Conservation (phyloP, 2,797 vertebrate genomes). For the Acanthurus lineatus region DNA sequence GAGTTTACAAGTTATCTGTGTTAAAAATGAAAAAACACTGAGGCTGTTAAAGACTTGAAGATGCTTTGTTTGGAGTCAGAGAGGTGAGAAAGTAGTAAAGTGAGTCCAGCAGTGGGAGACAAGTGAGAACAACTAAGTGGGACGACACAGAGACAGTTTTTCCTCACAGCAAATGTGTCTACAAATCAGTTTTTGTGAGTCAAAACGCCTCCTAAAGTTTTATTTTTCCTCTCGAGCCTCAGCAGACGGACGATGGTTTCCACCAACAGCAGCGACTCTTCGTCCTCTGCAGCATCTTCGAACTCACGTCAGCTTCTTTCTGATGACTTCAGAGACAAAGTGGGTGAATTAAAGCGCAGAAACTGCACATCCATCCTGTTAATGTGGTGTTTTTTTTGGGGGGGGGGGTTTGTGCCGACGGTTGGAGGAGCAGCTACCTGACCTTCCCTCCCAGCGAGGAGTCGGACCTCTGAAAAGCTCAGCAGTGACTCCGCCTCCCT, state of each 20-base stretch:
- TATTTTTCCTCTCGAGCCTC: too few species aligned
- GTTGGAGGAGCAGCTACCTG: conserved; percentile 50
- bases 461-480: conserved; percentile 42
- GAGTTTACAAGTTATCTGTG: too few species aligned
- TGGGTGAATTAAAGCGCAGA: background rate
- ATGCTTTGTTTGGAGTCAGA: too few species aligned
- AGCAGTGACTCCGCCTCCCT: conserved; percentile 56
- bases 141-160: background rate
- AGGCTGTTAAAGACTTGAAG: too few species aligned
- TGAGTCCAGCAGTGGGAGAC: background rate
- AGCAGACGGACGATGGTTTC: background rate
- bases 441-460: conserved; percentile 44
- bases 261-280: too few species aligned
- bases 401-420: too few species aligned
- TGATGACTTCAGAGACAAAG: background rate
- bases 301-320: background rate
- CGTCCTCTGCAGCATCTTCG: conserved; percentile 6
- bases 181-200: conserved; percentile 1
- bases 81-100: too few species aligned
- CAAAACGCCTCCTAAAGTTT: background rate
- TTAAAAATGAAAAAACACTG: too few species aligned
- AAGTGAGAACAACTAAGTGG: background rate
- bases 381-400: conserved; percentile 9
- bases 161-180: background rate
- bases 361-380: conserved; percentile 4